Evolutionary conservation across 2,113 vertebrate genomes (phyloP), one percentile per base, ranked within the genome.

Genomic region (Macquaria ambigua): DNA sequence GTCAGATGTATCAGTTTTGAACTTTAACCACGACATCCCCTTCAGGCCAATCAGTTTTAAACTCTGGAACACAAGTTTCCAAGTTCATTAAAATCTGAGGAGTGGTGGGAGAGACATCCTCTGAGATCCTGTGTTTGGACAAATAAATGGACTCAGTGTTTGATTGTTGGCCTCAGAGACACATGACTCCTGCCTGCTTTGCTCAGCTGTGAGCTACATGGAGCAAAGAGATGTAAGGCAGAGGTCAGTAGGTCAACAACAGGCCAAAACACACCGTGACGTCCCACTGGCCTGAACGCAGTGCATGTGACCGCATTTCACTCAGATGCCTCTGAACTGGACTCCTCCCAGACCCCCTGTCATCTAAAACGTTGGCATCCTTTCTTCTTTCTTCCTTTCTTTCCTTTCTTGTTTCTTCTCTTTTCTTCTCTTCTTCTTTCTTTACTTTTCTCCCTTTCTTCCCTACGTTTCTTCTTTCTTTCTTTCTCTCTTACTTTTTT

Each of bases 171-270:
- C 55, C 43, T 69, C 56, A 14, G 37, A 58, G 67, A 64, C 76
- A 68, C 46, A 7, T 56, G 25, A 68, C 61, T 66, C 16, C 62
- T 71, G 68, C 31, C 64, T 55, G 64, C 69, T 81, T 67, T 50
- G 71, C 62, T 83, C 41, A 55, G 87, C 63, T 81, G 82, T 5
- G 3, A 76, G 50, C 39, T 61, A 56, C 41, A 74, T 58, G 80
- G 61, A 83, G 63, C 53, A 71, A 48, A 69, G 61, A 79, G n/a
- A 89, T 77, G 39, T 87, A 77, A 87, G 72, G 37, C 68, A 53
- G 77, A 83, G 77, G 68, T 71, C 64, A 87, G 73, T 7, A 67
- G 84, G 61, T 80, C 76, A 77, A 37, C 6, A 56, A 1, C 18
- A 53, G 56, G 72, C 28, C 50, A 53, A 63, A 76, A 50, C 58